Conservation (phyloP, 2,113 vertebrate genomes). For the Taxidea taxus region DNA sequence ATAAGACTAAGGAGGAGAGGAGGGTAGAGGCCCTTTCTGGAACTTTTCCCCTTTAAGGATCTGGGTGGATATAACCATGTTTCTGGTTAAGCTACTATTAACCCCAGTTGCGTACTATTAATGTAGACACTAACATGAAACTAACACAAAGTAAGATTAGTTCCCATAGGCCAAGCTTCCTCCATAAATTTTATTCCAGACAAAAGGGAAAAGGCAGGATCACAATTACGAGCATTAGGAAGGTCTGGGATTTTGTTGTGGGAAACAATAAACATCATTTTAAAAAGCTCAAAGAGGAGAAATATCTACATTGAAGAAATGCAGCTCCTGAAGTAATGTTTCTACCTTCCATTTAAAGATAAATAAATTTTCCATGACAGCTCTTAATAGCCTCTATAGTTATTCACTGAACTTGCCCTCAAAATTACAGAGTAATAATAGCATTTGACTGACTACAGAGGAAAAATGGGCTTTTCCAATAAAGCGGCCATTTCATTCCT, state of each 20-base stretch:
- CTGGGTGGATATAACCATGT: constrained; percentile 1
- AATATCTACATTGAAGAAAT: constrained; percentile 63
- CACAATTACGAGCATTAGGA: not conserved
- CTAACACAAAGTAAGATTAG: constrained; percentile 57
- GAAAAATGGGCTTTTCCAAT: constrained; percentile 66
- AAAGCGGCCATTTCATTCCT: constrained; percentile 45
- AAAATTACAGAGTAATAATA: constrained; percentile 81
- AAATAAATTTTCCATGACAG: constrained; percentile 81
- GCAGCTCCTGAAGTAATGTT: constrained; percentile 17
- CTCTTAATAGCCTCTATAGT: constrained; percentile 73
- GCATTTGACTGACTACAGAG: constrained; percentile 72
- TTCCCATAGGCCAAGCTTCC: constrained; percentile 67
- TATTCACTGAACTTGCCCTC: constrained; percentile 80
- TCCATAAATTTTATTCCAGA: constrained; percentile 76
- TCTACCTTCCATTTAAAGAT: constrained; percentile 74
- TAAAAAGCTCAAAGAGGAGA: constrained; percentile 73
- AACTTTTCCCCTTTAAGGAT: not conserved
- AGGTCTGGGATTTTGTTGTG: constrained; percentile 67
- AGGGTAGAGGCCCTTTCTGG: not conserved
- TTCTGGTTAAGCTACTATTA: constrained; percentile 54
- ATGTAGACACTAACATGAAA: constrained; percentile 35
- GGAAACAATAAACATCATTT: constrained; percentile 77
- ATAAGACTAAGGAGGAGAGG: not conserved
- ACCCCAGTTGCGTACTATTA: constrained; percentile 34
- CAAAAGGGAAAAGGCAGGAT: constrained; percentile 72